Conservation (phyloP, 1,140 invertebrate genomes). For the Diuraphis noxia region DNA sequence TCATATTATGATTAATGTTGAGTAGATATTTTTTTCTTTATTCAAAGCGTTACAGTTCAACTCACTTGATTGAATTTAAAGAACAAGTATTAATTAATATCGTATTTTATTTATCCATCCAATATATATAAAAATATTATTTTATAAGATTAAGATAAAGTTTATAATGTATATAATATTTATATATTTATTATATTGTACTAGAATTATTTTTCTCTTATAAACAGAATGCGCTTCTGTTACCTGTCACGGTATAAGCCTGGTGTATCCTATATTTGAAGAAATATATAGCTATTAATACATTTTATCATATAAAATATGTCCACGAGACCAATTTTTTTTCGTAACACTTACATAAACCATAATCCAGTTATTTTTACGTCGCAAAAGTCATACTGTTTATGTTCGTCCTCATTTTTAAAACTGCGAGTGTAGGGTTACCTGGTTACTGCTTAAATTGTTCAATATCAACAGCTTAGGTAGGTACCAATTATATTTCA, state of each 20-base stretch:
- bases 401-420: not conserved
- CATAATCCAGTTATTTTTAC: not conserved
- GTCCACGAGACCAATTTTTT: not conserved
- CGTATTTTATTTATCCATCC: not conserved
- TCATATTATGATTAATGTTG: not conserved
- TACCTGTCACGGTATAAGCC: not conserved
- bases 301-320: not conserved
- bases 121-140: not conserved
- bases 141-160: not conserved
- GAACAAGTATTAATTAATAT: not conserved
- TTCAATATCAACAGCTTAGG: not conserved
- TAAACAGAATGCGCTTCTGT: not conserved
- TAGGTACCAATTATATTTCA: not conserved
- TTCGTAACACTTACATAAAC: not conserved
- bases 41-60: not conserved
- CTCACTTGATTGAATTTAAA: not conserved
- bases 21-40: not conserved
- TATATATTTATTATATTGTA: too few species aligned
- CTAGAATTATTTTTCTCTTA: not conserved
- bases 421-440: not conserved
- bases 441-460: not conserved
- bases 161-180: not conserved
- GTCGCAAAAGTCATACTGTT: not conserved
- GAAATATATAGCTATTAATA: not conserved
- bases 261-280: not conserved